Evolutionary conservation across 30 jellyfish, hydroid and myxozoan genomes (phyloP), one percentile per base, ranked within the genome.

Genomic region (Hydra vulgaris): DNA sequence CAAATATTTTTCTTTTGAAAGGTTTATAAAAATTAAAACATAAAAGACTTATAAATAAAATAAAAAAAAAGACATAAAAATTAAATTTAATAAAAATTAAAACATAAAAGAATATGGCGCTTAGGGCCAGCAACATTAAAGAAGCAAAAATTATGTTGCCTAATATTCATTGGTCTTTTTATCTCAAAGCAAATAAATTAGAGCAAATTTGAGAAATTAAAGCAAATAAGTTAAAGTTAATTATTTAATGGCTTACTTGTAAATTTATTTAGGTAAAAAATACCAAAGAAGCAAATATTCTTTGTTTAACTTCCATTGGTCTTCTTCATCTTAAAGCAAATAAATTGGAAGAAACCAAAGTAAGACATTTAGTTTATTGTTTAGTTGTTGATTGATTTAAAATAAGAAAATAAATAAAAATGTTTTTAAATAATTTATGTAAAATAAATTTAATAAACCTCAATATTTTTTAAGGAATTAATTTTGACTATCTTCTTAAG

Each of bases 291-390:
- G 89, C 87, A 70, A 85, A 26, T 19, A 76, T 89, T 52, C 79
- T 89, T n/a, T 77, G 95, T 12, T 26, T 89, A 84, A 89, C 95
- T 18, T 79, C 95, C 40, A 83, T 85, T 22, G 97, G 97, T n/a
- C 67, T 22, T 15, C 86, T 89, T 22, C 94, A 81, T 40, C 87
- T 89, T 18, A 86, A 89, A 61, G 89, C 27, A 25, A 86, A 86
- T 68, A 55, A 85, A 53, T 18, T 89, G 54, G 97, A 89, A 17
- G 94, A 85, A 17, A 90, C 95, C 18, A 89, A 89, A 85, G 97
- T 89, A 73, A 54, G 84, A n/a, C 4, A 3, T 69, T 69, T 69
- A 3, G 26, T n/a, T n/a, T n/a, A n/a, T n/a, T n/a, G n/a, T 56
- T 56, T 17, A 16, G 17, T 15, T 71, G 17, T 16, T 21, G 17